These are phyloP conservation scores for Sinocyclocheilus grahami DNA, from an alignment of 2,113 vertebrate genomes.

Conservation along the genomic window DNA sequence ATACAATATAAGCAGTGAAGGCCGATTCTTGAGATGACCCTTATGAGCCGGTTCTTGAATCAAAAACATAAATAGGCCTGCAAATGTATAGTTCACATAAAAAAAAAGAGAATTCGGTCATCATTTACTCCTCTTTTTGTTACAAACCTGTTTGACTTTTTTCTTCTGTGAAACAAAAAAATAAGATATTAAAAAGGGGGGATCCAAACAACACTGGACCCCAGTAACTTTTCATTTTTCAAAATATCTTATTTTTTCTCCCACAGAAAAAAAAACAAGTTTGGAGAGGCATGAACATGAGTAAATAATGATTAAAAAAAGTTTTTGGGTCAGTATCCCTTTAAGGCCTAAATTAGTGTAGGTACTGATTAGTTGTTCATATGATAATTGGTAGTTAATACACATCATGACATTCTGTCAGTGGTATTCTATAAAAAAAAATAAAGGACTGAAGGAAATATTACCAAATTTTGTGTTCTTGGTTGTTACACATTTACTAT, in stretches of 20 bases:
- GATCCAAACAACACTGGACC: too few species aligned
- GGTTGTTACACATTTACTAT: background rate
- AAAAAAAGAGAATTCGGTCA: background rate
- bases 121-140: background rate
- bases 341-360: background rate
- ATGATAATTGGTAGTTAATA: background rate
- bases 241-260: background rate
- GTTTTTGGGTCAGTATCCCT: background rate
- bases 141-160: too few species aligned
- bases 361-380: background rate
- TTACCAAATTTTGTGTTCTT: background rate
- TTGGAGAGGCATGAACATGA: background rate
- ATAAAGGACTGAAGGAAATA: background rate
- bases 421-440: background rate
- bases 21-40: background rate
- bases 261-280: background rate
- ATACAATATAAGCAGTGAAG: background rate
- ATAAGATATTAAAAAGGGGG: too few species aligned
- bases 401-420: background rate
- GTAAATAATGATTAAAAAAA: background rate
- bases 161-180: too few species aligned
- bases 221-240: too few species aligned
- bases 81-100: background rate
- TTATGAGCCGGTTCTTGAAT: too few species aligned
- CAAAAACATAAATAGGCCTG: background rate